A percentile compares a stretch with the other conserved stretches of the same genome.
These are phyloP conservation scores for Corythucha ciliata DNA, from an alignment of 2,888 invertebrate genomes.

Conservation along the genomic window DNA sequence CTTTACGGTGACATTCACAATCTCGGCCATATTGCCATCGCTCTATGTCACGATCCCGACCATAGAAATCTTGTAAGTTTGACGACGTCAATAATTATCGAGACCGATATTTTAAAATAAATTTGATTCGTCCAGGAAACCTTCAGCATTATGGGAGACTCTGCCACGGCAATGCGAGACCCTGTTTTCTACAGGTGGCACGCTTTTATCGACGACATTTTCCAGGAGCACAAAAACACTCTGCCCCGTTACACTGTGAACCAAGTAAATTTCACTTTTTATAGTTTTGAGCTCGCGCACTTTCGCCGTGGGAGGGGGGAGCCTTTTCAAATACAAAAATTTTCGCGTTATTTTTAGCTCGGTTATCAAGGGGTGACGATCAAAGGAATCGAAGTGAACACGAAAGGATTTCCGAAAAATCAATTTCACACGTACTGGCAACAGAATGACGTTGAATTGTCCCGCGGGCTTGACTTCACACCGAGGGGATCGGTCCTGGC, in stretches of 20 bases:
- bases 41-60: slow-evolving; percentile 72
- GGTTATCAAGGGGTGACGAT: slow-evolving; percentile 56
- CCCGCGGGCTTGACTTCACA: slow-evolving; percentile 71
- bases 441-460: slow-evolving; percentile 65
- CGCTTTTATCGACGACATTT: slow-evolving; percentile 65
- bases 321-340: no score
- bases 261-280: slow-evolving; percentile 43
- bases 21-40: slow-evolving; percentile 67
- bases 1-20: slow-evolving; percentile 76
- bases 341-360: slow-evolving; percentile 43
- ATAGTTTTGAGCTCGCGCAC: no score
- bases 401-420: slow-evolving; percentile 46
- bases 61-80: slow-evolving; percentile 54
- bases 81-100: no score
- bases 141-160: slow-evolving; percentile 73
- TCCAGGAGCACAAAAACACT: slow-evolving; percentile 63
- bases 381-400: slow-evolving; percentile 47
- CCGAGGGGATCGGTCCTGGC: slow-evolving; percentile 65
- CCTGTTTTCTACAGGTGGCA: slow-evolving; percentile 82
- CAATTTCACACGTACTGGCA: slow-evolving; percentile 65
- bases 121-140: slow-evolving; percentile 50
- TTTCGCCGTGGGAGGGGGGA: no score
- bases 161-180: slow-evolving; percentile 77
- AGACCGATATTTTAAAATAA: neutral
- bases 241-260: slow-evolving; percentile 54